These are phyloP conservation scores for Todiramphus saurophagus DNA, from an alignment of 2,113 vertebrate species.

Conservation along the genomic window DNA sequence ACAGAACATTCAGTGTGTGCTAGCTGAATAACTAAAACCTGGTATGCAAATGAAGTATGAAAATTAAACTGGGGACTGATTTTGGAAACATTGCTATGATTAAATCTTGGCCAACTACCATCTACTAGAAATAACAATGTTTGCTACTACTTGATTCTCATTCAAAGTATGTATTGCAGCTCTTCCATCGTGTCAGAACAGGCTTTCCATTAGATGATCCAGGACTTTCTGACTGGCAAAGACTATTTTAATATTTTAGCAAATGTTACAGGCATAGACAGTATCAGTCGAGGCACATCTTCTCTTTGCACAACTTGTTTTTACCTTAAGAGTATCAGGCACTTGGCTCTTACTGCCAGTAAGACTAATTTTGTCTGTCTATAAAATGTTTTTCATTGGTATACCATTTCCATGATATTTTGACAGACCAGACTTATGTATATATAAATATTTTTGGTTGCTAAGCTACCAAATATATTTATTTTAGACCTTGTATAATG, in stretches of 20 bases:
- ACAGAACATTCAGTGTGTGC: neutral
- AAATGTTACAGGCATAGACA: neutral
- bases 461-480: slow-evolving; percentile 60
- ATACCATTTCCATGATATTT: slow-evolving; percentile 62
- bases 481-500: slow-evolving; percentile 43
- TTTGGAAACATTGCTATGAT: neutral
- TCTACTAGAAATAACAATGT: neutral
- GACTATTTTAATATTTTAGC: neutral
- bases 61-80: neutral
- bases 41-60: neutral
- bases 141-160: neutral
- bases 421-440: slow-evolving; percentile 30
- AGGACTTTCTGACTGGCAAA: neutral
- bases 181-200: slow-evolving; percentile 4
- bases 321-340: neutral
- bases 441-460: slow-evolving; percentile 71
- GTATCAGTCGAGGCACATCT: neutral
- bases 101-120: neutral
- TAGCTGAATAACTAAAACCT: neutral
- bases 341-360: neutral
- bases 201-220: neutral
- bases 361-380: slow-evolving; percentile 47
- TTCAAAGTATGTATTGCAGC: neutral
- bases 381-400: slow-evolving; percentile 17
- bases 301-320: neutral